Conservation (phyloP, 2,113 vertebrate species). For the Plectropomus leopardus region DNA sequence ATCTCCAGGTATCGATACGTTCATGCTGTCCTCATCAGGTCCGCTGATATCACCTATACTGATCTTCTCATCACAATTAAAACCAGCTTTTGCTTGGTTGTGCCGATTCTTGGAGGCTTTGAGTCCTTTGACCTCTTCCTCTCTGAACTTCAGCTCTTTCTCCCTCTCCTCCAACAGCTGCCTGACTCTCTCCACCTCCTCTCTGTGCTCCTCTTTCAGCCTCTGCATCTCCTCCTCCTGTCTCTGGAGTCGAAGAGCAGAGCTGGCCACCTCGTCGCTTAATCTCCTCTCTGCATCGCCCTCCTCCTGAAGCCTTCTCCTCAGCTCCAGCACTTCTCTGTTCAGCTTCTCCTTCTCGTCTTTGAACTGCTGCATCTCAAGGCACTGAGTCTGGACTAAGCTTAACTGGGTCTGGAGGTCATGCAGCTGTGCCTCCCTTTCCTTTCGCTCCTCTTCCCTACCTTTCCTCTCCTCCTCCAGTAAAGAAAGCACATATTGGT, state of each 20-base stretch:
- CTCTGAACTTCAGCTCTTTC: slow-evolving; percentile 62
- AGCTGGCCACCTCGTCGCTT: slow-evolving; percentile 68
- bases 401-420: slow-evolving; percentile 76
- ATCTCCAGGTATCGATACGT: slow-evolving; percentile 49
- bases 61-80: slow-evolving; percentile 34
- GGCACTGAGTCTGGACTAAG: slow-evolving; percentile 75
- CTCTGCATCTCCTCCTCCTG: slow-evolving; percentile 66
- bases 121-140: slow-evolving; percentile 60
- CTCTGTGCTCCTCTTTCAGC: slow-evolving; percentile 67
- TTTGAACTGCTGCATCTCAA: slow-evolving; percentile 81
- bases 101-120: slow-evolving; percentile 68
- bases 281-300: slow-evolving; percentile 72
- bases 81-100: slow-evolving; percentile 58
- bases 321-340: slow-evolving; percentile 81
- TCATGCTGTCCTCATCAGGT: slow-evolving; percentile 36
- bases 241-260: slow-evolving; percentile 65
- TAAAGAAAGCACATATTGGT: slow-evolving; percentile 66
- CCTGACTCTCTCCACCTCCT: slow-evolving; percentile 62
- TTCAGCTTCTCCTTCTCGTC: slow-evolving; percentile 85
- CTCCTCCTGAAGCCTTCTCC: slow-evolving; percentile 71
- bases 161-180: slow-evolving; percentile 73
- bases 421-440: slow-evolving; percentile 76
- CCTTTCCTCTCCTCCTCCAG: slow-evolving; percentile 79
- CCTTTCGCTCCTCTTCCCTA: slow-evolving; percentile 75
- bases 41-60: slow-evolving; percentile 21